Conservation (phyloP, 2,888 invertebrate genomes). For the Nemapogon koenigi region DNA sequence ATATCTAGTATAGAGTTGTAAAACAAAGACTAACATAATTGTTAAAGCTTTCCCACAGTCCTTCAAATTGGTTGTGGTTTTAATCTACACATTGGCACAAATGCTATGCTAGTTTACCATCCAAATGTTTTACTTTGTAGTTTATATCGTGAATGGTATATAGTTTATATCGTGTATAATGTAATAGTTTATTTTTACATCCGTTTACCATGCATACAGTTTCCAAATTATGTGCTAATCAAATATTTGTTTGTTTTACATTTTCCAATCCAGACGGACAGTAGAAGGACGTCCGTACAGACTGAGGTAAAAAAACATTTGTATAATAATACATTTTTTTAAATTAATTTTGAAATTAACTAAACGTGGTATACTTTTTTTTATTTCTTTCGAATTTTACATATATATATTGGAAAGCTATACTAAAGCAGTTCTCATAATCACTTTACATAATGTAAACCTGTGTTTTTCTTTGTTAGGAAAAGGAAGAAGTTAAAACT, state of each 20-base stretch:
- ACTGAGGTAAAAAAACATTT: conserved; percentile 33
- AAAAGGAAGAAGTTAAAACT: conserved; percentile 35
- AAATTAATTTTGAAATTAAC: conserved; percentile 20
- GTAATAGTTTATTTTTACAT: not conserved
- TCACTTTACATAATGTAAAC: too few species aligned
- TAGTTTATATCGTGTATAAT: not conserved
- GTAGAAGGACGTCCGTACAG: conserved; percentile 45
- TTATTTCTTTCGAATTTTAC: conserved; percentile 9
- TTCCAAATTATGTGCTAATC: conserved; percentile 12
- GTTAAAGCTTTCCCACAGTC: not conserved
- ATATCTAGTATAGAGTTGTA: conserved; percentile 9
- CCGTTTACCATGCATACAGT: not conserved
- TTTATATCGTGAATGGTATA: not conserved
- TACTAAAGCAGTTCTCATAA: too few species aligned
- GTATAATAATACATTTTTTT: not conserved
- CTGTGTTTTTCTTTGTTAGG: conserved; percentile 22
- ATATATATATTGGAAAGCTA: too few species aligned
- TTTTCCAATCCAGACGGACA: conserved; percentile 43
- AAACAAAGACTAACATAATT: conserved; percentile 11
- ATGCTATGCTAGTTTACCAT: too few species aligned
- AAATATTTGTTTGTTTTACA: conserved; percentile 10
- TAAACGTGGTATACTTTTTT: conserved; percentile 21
- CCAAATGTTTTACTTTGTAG: too few species aligned
- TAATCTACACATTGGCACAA: not conserved
- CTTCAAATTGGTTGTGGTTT: not conserved